A percentile compares a stretch with the other conserved stretches of the same genome.
These are phyloP conservation scores for Leptinotarsa undecemlineata DNA, from an alignment of 1,140 invertebrate genomes.

Conservation along the genomic window DNA sequence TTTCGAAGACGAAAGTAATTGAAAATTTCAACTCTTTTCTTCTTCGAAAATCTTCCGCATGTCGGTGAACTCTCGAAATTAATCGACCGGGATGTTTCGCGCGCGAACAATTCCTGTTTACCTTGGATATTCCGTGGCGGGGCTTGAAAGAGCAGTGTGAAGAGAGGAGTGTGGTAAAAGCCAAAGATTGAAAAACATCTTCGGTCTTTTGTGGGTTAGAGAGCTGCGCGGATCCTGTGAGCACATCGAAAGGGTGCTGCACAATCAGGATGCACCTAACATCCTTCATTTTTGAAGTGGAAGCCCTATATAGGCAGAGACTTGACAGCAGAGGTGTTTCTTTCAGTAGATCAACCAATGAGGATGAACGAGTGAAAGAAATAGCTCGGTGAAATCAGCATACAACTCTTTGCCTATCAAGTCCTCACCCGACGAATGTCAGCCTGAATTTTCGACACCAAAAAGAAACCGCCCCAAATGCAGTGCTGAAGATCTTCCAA, in stretches of 20 bases:
- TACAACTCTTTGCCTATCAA: no score
- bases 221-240: background rate
- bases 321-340: background rate
- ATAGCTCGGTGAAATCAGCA: background rate
- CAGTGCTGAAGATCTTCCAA: background rate
- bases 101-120: background rate
- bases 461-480: background rate
- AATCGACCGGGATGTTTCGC: background rate
- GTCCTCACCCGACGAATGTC: background rate
- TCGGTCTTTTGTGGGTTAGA: background rate
- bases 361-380: background rate
- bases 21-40: background rate
- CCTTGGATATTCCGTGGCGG: background rate
- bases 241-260: background rate
- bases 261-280: constrained; percentile 2
- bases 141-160: background rate
- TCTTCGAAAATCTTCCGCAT: background rate
- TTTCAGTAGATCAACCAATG: background rate
- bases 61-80: background rate
- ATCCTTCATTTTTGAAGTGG: background rate
- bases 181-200: background rate
- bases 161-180: background rate
- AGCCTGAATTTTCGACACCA: background rate
- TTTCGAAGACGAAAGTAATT: background rate
- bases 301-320: background rate